Evolutionary conservation across 2,797 vertebrate genomes (phyloP).

Genomic region (Pseudochirops cupreus): DNA sequence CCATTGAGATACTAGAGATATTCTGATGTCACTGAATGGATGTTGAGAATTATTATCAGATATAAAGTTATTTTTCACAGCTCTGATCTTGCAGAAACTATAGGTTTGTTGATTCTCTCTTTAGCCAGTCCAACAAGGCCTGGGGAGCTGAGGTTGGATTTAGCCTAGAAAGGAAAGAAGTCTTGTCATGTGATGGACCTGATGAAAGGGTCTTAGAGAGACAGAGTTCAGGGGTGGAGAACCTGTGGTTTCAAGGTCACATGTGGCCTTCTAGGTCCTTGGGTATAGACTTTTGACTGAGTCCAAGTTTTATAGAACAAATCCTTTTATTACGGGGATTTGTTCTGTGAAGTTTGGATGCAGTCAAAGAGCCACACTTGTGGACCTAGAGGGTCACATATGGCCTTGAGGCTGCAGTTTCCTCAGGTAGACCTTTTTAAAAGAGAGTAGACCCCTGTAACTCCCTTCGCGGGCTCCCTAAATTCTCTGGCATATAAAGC

Average conservation of each 20-base stretch:
- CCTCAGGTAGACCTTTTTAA: background rate
- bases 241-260: too few relatives aligned
- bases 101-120: slow-evolving; percentile 17
- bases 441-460: background rate
- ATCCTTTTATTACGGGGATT: too few relatives aligned
- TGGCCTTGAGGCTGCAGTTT: too few relatives aligned
- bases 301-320: too few relatives aligned
- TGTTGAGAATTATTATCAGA: slow-evolving; percentile 14
- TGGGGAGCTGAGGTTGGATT: background rate
- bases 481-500: background rate
- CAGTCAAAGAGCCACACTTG: too few relatives aligned
- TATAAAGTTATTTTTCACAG: slow-evolving; percentile 19
- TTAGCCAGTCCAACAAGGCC: background rate
- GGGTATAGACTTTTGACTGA: too few relatives aligned
- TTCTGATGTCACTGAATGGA: background rate
- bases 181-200: background rate
- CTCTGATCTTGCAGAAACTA: background rate
- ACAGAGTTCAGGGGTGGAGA: background rate
- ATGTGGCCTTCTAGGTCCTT: too few relatives aligned
- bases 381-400: too few relatives aligned
- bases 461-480: background rate
- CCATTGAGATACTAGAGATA: background rate
- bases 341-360: too few relatives aligned
- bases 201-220: background rate
- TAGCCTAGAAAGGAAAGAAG: background rate